A percentile compares a stretch with the other conserved stretches of the same genome.
phyloP scores from a whole-genome alignment of 2,888 invertebrate genomes.

The Sarcophaga variegata region DNA sequence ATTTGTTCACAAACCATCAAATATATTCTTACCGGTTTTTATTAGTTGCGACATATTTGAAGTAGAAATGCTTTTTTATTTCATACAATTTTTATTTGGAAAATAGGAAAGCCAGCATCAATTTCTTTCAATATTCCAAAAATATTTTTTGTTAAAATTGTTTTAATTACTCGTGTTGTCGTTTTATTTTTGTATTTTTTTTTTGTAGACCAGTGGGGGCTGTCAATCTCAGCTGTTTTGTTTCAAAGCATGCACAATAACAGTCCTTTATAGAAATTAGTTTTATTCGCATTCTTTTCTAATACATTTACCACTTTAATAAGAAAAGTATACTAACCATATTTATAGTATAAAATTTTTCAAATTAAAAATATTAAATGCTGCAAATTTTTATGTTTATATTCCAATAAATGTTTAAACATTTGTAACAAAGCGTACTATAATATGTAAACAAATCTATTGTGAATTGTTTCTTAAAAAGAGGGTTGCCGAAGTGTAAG shows the following conservation, averaged over 20 bases:
- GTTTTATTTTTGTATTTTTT: background rate
- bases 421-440: too few species aligned
- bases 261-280: background rate
- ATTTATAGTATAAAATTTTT: too few species aligned
- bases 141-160: background rate
- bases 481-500: too few species aligned
- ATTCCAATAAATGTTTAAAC: too few species aligned
- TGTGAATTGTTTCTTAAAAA: too few species aligned
- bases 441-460: too few species aligned
- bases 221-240: background rate
- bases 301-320: background rate
- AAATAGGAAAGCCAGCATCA: background rate
- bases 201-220: background rate
- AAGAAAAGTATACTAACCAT: background rate
- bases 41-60: slow-evolving; percentile 48
- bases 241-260: background rate
- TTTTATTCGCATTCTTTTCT: background rate
- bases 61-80: background rate
- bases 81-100: background rate
- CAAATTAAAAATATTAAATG: too few species aligned
- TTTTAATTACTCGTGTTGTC: slow-evolving; percentile 11
- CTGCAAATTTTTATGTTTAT: too few species aligned
- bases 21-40: slow-evolving; percentile 50
- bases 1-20: background rate
- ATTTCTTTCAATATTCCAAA: background rate